These are phyloP conservation scores for Buphagus erythrorhynchus DNA, from an alignment of 2,797 vertebrate genomes.

Conservation along the genomic window DNA sequence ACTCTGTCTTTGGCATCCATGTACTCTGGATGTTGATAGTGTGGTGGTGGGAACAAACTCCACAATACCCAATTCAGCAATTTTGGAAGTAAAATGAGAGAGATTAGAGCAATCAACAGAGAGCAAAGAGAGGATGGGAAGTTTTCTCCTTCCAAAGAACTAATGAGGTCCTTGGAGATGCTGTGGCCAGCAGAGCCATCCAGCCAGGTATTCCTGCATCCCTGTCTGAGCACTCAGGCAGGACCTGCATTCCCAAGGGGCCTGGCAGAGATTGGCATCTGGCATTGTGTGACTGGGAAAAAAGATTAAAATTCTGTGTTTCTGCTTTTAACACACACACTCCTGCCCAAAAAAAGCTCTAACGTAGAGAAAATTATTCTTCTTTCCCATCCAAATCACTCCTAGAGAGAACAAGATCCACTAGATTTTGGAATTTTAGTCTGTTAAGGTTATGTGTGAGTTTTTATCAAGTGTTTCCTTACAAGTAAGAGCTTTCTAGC, in stretches of 20 bases:
- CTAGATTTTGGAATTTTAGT: not conserved
- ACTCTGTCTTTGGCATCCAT: not conserved
- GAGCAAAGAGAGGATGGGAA: not conserved
- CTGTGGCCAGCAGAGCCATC: not conserved
- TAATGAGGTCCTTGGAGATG: not conserved
- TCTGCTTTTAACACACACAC: not conserved
- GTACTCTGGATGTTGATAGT: not conserved
- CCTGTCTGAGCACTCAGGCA: not conserved
- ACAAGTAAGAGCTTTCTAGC: not conserved
- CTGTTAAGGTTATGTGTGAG: not conserved
- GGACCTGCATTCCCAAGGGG: not conserved
- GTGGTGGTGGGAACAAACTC: not conserved
- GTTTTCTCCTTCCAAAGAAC: not conserved
- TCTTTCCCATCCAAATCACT: not conserved
- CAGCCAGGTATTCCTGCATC: not conserved
- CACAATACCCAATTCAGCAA: not conserved
- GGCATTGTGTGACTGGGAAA: not conserved
- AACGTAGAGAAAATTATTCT: not conserved
- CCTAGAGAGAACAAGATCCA: not conserved
- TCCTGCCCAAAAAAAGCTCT: fast-evolving
- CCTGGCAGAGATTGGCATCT: not conserved
- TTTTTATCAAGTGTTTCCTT: not conserved
- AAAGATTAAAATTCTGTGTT: not conserved
- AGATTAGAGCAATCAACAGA: not conserved
- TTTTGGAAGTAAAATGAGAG: not conserved